These are phyloP conservation scores for Diadema setosum DNA, from an alignment of 35 echinoderm and acorn worm genomes.

Conservation along the genomic window DNA sequence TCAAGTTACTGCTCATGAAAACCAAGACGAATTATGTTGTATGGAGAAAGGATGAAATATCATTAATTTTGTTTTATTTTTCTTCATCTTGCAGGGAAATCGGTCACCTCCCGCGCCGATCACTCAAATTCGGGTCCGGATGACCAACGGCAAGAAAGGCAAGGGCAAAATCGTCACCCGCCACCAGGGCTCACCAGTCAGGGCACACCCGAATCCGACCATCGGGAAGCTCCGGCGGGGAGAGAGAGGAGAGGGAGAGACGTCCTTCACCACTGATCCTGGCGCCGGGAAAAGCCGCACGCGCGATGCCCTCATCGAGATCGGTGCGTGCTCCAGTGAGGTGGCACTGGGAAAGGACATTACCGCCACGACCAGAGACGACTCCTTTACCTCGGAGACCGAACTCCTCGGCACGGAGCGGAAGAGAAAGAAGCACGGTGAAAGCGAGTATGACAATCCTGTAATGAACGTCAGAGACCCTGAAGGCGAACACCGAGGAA, in stretches of 20 bases:
- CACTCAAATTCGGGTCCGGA: background rate
- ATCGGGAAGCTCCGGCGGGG: background rate
- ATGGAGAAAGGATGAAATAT: no score
- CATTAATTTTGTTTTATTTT: no score
- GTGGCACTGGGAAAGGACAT: background rate
- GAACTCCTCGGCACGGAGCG: background rate
- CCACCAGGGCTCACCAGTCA: background rate
- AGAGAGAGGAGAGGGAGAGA: background rate
- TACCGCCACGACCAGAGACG: background rate
- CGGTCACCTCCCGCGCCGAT: background rate
- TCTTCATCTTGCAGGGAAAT: background rate
- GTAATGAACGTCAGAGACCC: background rate
- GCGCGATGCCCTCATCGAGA: background rate
- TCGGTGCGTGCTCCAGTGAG: background rate
- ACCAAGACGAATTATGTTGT: no score
- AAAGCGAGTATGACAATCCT: constrained; percentile 8
- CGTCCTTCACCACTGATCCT: background rate
- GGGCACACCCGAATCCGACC: background rate
- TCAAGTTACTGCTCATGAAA: no score
- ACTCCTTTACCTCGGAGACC: background rate
- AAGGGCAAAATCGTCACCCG: no score
- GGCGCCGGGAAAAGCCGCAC: background rate
- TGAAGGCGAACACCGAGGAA: background rate
- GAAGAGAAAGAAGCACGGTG: background rate
- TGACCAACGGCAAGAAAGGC: background rate